Conservation (phyloP, 2,888 invertebrate species). For the Mythimna vitellina region DNA sequence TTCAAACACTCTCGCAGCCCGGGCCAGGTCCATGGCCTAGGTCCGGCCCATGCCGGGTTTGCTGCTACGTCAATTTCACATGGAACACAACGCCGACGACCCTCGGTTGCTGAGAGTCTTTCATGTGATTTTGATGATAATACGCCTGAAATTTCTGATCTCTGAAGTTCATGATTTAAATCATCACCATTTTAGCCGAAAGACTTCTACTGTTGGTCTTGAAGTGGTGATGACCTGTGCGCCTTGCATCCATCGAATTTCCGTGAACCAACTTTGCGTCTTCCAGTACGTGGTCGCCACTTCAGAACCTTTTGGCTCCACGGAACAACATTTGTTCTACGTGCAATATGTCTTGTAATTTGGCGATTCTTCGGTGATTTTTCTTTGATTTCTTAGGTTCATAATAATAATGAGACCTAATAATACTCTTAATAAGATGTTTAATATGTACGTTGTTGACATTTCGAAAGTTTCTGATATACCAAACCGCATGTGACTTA, state of each 20-base stretch:
- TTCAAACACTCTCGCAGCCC: too few relatives aligned
- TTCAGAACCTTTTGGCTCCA: neutral
- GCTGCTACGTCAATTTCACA: too few relatives aligned
- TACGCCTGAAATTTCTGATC: too few relatives aligned
- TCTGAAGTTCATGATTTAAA: too few relatives aligned
- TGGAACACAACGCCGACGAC: too few relatives aligned
- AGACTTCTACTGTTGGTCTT: neutral
- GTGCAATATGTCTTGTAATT: neutral
- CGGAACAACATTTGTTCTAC: neutral
- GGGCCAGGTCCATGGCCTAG: too few relatives aligned
- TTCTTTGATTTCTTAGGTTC: too few relatives aligned
- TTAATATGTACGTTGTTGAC: too few relatives aligned
- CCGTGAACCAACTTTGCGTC: neutral
- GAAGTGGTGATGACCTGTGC: neutral
- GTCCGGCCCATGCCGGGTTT: too few relatives aligned
- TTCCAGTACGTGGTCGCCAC: neutral
- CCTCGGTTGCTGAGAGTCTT: too few relatives aligned
- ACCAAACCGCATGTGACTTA: neutral
- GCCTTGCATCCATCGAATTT: neutral
- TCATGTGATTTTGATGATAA: too few relatives aligned
- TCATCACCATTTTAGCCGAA: neutral
- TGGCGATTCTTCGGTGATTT: neutral
- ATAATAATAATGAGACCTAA: neutral
- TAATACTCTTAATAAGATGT: neutral
- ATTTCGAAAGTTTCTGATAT: neutral